Evolutionary conservation across 2,888 invertebrate genomes (phyloP), one percentile per base, ranked within the genome.

Genomic region (Athalia circularis): DNA sequence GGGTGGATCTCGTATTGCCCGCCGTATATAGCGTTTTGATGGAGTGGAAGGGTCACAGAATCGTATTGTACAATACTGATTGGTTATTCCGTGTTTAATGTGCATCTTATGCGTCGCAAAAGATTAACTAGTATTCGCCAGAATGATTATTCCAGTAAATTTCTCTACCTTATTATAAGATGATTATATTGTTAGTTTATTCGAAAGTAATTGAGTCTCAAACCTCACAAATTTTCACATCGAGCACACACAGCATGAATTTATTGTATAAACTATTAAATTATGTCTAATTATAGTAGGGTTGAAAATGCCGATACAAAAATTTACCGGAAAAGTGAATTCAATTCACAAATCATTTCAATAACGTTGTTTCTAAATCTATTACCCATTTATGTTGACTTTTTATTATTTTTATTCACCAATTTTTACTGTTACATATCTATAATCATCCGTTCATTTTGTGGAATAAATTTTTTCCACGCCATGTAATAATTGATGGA

Each of bases 31-130:
- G 29, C 2, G 29, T 29, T 2, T 2, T 29, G 29, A 29, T 1
- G 1, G 2, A 29, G 29, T 29, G 29, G 2, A 29, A 29, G 29
- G 29, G 29, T 29, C 29, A 29, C 29, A 29, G 29, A 29, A 29
- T 29, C 29, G 29, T 29, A 2, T 29, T 29, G 29, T 29, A 29
- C 2, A 29, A 29, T 29, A 29, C 29, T 29, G 29, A 68, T 29
- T 52, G 11, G 54, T 68, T 54, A 68, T 68, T 68, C 68, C 68
- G 54, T 54, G 29, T 52, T 54, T 52, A 43, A 54, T 52, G 29
- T 54, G 3, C 8, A 29, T 5, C 29, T 15, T n/a, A 15, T 48
- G 11, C 8, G n/a, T 11, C n/a, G 54, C 8, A 54, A 54, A 67
- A 6, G 15, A 50, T 50, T 68, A 1, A 52, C 29, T 43, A 52